Evolutionary conservation across 2,888 invertebrate genomes (phyloP).

Genomic region (Schizotus pectinicornis): DNA sequence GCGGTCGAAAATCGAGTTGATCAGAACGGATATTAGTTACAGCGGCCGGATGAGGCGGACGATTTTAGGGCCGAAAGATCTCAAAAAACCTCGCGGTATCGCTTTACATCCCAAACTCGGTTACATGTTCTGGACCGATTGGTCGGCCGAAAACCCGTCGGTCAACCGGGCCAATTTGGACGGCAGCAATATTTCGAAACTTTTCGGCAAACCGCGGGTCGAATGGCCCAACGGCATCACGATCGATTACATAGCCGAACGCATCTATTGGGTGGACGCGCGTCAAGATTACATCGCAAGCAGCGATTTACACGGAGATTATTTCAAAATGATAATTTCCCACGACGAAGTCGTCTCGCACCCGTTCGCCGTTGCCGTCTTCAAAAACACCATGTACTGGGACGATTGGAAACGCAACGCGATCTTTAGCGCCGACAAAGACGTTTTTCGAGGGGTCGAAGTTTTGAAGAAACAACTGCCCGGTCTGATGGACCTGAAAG

Average conservation of each 20-base stretch:
- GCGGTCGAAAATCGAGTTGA: slow-evolving; percentile 79
- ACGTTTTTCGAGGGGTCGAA: slow-evolving; percentile 63
- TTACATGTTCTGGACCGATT: slow-evolving; percentile 87
- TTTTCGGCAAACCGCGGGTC: slow-evolving; percentile 72
- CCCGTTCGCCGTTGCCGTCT: slow-evolving; percentile 86
- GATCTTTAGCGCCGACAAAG: slow-evolving; percentile 81
- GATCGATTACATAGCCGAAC: slow-evolving; percentile 80
- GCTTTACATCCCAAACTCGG: slow-evolving; percentile 84
- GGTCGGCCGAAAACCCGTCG: slow-evolving; percentile 79
- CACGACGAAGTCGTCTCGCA: slow-evolving; percentile 74
- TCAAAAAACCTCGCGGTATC: slow-evolving; percentile 62
- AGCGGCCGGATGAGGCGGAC: slow-evolving; percentile 77
- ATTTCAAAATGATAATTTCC: slow-evolving; percentile 66
- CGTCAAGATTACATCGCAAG: slow-evolving; percentile 81
- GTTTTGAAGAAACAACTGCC: slow-evolving; percentile 62
- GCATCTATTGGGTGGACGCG: slow-evolving; percentile 89
- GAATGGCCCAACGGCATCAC: slow-evolving; percentile 89
- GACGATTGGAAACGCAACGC: slow-evolving; percentile 86
- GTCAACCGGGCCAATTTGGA: slow-evolving; percentile 82
- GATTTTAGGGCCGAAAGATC: slow-evolving; percentile 69
- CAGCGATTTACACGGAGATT: slow-evolving; percentile 53
- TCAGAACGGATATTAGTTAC: slow-evolving; percentile 69
- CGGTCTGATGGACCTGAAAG: slow-evolving; percentile 84
- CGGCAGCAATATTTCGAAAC: slow-evolving; percentile 70
- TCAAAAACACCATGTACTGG: slow-evolving; percentile 88